phyloP scores from a whole-genome alignment of 2,888 invertebrate species.

The Eueremaeus valkanovi region DNA sequence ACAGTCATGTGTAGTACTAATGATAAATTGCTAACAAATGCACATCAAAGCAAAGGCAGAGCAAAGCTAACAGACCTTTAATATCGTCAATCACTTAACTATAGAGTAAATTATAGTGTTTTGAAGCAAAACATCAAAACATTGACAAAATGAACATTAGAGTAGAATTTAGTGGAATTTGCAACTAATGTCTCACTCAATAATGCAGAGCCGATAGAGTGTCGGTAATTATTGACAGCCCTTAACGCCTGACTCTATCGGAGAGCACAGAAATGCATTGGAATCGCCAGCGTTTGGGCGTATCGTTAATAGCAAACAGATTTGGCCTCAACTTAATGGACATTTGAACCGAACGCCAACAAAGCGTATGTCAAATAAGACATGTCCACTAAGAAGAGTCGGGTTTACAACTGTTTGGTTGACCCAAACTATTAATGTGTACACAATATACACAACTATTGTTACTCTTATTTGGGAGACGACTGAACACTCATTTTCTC shows the following conservation, averaged over 20 bases:
- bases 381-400: slow-evolving; percentile 2
- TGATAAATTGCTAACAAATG: neutral
- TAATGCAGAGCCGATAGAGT: neutral
- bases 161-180: neutral
- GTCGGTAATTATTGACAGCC: slow-evolving; percentile 19
- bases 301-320: slow-evolving; percentile 11
- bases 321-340: slow-evolving; percentile 7
- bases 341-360: neutral
- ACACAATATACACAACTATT: neutral
- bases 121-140: slow-evolving; percentile 15
- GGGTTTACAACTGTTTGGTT: slow-evolving; percentile 27
- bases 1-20: no score
- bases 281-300: slow-evolving; percentile 20
- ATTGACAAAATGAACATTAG: slow-evolving; percentile 26
- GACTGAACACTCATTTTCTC: slow-evolving; percentile 8
- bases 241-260: neutral
- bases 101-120: slow-evolving; percentile 21
- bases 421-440: slow-evolving; percentile 9
- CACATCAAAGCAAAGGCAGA: neutral
- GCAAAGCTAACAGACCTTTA: neutral
- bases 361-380: slow-evolving; percentile 2
- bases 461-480: neutral
- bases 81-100: neutral
- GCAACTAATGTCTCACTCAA: neutral
- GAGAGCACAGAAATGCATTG: neutral